Base-by-base conservation (phyloP, 1,140 invertebrate genomes). In the Drosophila obscura region DNA sequence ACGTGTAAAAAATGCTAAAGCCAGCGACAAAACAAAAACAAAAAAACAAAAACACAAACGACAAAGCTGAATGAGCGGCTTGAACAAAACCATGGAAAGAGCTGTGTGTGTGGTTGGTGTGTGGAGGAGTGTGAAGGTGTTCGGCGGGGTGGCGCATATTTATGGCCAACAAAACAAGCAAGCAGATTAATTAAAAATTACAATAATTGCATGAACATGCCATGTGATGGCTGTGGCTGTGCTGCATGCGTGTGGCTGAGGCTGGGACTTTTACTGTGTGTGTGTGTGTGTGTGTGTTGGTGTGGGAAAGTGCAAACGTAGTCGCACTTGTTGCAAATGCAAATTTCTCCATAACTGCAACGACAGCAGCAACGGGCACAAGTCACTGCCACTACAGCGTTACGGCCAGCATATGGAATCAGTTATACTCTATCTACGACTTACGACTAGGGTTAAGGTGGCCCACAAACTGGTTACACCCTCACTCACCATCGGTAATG, bases 401-500 rank as follows among this genome's bases (percentile, higher is more conserved):
- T 22, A 15, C 31, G 13, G 46, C 24, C 48, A 19, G 19, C 19
- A 11, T 48, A 39, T 13, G 5, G 35, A 60, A 60, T 24, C 15
- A 8, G 4, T 13, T 9, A 50, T 58, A 72, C 67, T 28, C 56
- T 26, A 39, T 52, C 59, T 35, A 28, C n/a, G 16, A 58, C 35
- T 57, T 19, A 19, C 19, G 19, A 26, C 11, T 9, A 7, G 19
- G 7, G 13, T n/a, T 6, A 44, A 19, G 19, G 19, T 19, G 19
- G 19, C 19, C 11, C 43, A 51, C 39, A 45, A 48, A 28, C 9
- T 19, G 8, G 11, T 39, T 41, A 7, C 41, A 57, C 50, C 50
- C 53, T 62, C 7, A 93, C 92, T 93, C 93, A 95, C 96, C 95
- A 94, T 96, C 95, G 65, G 94, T 94, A 61, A 96, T 93, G 71